These are phyloP conservation scores for Helarctos malayanus DNA, from an alignment of 2,797 vertebrate species.

Conservation along the genomic window DNA sequence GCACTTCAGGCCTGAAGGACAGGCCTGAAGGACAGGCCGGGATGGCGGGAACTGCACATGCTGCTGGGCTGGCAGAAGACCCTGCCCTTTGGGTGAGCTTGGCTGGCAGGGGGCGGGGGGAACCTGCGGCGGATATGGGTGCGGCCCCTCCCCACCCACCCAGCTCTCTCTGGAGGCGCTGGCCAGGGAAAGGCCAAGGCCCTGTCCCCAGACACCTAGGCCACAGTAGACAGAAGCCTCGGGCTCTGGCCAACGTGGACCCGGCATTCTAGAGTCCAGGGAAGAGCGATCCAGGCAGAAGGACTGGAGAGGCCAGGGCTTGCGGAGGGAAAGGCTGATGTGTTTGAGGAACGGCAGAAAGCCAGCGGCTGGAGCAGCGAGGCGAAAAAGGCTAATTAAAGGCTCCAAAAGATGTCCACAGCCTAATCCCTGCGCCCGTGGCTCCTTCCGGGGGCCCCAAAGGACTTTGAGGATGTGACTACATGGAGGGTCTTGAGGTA, in stretches of 20 bases:
- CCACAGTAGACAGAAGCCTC: neutral
- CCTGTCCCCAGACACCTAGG: neutral
- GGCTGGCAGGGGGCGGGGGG: rapidly evolving
- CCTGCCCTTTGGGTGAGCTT: neutral
- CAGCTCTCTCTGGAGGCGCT: neutral
- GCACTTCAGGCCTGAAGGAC: neutral
- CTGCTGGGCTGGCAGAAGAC: neutral
- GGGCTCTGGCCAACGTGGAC: neutral
- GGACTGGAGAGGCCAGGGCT: neutral
- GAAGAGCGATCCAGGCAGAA: neutral
- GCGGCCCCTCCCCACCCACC: neutral
- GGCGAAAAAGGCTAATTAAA: neutral
- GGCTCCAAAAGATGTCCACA: neutral
- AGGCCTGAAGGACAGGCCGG: neutral
- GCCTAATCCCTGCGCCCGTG: neutral
- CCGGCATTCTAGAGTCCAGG: neutral
- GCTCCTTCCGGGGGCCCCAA: neutral
- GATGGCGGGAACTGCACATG: rapidly evolving
- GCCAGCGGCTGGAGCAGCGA: neutral
- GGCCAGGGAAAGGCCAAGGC: neutral
- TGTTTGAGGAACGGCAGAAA: neutral
- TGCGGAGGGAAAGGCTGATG: neutral
- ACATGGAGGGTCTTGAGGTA: neutral
- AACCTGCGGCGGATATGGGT: rapidly evolving
- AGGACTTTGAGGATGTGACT: neutral